Evolutionary conservation across 2,797 vertebrate genomes (phyloP).

Genomic region (Anniella stebbinsi): DNA sequence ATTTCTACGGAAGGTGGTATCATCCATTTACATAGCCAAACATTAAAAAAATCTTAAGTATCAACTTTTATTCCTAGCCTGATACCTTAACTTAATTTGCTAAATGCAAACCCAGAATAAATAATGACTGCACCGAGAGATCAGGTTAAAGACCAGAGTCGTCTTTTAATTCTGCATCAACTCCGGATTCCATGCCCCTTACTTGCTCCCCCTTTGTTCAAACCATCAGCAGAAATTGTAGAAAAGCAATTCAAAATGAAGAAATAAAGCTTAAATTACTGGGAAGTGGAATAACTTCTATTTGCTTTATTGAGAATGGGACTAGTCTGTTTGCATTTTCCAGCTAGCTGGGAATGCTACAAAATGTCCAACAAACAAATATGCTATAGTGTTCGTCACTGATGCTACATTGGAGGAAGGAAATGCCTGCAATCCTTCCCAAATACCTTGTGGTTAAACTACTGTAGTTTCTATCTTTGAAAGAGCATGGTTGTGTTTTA

Average conservation of each 20-base stretch:
- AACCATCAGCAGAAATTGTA: background rate
- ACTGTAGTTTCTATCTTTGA: background rate
- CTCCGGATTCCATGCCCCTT: conserved; percentile 5
- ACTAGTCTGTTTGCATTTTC: background rate
- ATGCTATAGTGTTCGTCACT: background rate
- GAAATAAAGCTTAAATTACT: background rate
- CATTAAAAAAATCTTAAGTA: background rate
- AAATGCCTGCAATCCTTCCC: conserved; percentile 16
- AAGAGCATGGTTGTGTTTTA: background rate
- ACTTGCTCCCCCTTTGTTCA: background rate
- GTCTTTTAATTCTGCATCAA: background rate
- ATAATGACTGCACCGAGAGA: background rate
- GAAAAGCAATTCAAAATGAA: background rate
- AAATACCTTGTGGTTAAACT: conserved; percentile 29
- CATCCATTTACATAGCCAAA: background rate
- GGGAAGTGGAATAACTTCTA: conserved; percentile 29
- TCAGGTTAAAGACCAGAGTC: background rate
- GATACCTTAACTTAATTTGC: conserved; percentile 3
- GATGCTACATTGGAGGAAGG: background rate
- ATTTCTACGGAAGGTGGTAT: background rate
- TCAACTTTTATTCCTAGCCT: background rate
- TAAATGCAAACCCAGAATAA: conserved; percentile 4
- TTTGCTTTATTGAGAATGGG: conserved; percentile 1
- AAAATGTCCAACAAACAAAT: background rate
- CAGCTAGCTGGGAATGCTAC: background rate